These are phyloP conservation scores for Limnephilus rhombicus DNA, from an alignment of 2,888 invertebrate species.

Conservation along the genomic window DNA sequence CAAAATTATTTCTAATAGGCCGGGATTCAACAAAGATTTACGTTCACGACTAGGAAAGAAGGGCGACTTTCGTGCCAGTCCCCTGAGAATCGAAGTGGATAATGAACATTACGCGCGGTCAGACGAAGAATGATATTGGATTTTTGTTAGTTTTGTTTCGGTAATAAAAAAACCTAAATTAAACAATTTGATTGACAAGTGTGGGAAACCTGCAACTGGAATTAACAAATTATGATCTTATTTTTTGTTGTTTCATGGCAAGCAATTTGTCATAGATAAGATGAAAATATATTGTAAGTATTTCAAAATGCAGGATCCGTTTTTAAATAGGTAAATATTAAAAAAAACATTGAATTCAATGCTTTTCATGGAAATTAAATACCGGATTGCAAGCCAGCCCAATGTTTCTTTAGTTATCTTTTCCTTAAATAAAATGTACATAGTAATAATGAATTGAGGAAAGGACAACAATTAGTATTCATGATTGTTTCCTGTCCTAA, in stretches of 20 bases:
- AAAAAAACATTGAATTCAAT: not conserved
- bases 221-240: not conserved
- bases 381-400: not conserved
- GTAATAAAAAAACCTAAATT: not conserved
- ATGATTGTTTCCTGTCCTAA: not conserved
- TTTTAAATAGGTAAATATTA: not conserved
- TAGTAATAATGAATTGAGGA: not conserved
- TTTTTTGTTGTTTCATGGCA: not conserved
- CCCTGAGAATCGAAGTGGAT: conserved; percentile 74
- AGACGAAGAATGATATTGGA: conserved; percentile 44
- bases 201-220: not conserved
- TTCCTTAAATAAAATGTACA: not conserved
- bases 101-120: conserved; percentile 69
- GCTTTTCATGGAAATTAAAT: not conserved
- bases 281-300: not conserved
- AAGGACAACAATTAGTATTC: not conserved
- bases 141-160: conserved; percentile 16
- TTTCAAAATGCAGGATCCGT: not conserved
- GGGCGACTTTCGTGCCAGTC: conserved; percentile 67
- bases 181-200: not conserved
- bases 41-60: conserved; percentile 73
- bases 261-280: not conserved
- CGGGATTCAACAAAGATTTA: conserved; percentile 69
- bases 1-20: conserved; percentile 32
- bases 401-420: not conserved